Evolutionary conservation across 2,113 vertebrate species (phyloP).

Genomic region (Zosterops pallidus): DNA sequence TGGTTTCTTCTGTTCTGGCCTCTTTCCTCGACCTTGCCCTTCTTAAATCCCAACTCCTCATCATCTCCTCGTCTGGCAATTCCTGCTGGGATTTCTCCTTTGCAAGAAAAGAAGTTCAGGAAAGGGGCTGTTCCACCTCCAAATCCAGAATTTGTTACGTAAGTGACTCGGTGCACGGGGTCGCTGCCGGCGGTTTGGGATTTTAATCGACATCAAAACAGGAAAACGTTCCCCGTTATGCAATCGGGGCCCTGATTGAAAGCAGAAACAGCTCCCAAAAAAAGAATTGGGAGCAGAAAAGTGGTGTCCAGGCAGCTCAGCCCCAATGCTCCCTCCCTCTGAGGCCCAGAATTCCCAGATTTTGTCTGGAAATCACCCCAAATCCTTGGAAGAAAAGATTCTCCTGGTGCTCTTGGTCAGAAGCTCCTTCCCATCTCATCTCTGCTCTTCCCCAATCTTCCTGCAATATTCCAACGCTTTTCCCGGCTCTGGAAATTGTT

Average conservation of each 20-base stretch:
- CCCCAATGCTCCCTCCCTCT: background rate
- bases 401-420: background rate
- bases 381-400: background rate
- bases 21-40: background rate
- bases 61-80: background rate
- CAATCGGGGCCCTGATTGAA: background rate
- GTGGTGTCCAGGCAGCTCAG: background rate
- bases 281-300: background rate
- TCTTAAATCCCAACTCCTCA: background rate
- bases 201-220: conserved; percentile 48
- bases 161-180: background rate
- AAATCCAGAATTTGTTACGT: fast-evolving
- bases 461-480: background rate
- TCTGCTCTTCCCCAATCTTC: too few relatives aligned
- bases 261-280: conserved; percentile 23
- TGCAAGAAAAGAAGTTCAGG: background rate
- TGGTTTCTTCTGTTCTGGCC: conserved; percentile 17
- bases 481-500: too few relatives aligned
- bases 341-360: background rate
- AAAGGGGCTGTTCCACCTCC: background rate
- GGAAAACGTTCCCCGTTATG: conserved; percentile 39
- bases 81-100: background rate
- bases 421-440: background rate
- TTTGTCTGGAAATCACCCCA: background rate
- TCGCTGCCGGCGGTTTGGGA: background rate